Base-by-base conservation (phyloP, 2,888 invertebrate species). In the Torymus auratus region DNA sequence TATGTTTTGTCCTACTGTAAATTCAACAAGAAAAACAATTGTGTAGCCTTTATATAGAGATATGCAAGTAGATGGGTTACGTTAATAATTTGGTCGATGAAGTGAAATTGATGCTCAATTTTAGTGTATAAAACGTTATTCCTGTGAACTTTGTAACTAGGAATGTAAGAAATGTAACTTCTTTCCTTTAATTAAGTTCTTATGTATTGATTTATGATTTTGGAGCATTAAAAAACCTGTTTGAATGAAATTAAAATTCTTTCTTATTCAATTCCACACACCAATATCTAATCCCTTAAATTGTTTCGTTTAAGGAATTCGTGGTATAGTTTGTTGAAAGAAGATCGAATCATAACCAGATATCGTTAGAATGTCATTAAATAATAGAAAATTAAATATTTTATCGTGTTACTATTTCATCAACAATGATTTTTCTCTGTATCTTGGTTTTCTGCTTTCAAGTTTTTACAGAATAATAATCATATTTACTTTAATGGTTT, bases 211-310 rank as follows among this genome's bases (percentile, higher is more conserved):
- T 71, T 67, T 78, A 70, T 68, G 67, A 81, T 23, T 74, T 78
- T 78, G 61, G 71, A 79, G 70, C 73, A 81, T 83, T 79, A 81
- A 83, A 83, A 64, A 68, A 41, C 41, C 41, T 80, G 79, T 69
- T 75, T 10, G n/a, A 77, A 70, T 56, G 61, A 72, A 82, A 20
- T 14, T 7, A 41, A 41, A 41, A 41, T 41, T 41, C 7, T 41
- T 7, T 7, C 7, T 41, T 41, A 41, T 41, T 41, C 1, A 41
- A 41, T 41, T 41, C 7, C 7, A 41, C 7, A 41, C 7, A 41
- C 28, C 28, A 28, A 28, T 28, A 28, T 10, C 7, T 7, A 41
- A 41, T 41, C 1, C 7, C 41, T 41, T 7, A 10, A 41, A 41
- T 41, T 41, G 1, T 41, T 41, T 41, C 7, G 1, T 41, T 7